Conservation (phyloP, 1,140 invertebrate species). For the Monomorium pharaonis region DNA sequence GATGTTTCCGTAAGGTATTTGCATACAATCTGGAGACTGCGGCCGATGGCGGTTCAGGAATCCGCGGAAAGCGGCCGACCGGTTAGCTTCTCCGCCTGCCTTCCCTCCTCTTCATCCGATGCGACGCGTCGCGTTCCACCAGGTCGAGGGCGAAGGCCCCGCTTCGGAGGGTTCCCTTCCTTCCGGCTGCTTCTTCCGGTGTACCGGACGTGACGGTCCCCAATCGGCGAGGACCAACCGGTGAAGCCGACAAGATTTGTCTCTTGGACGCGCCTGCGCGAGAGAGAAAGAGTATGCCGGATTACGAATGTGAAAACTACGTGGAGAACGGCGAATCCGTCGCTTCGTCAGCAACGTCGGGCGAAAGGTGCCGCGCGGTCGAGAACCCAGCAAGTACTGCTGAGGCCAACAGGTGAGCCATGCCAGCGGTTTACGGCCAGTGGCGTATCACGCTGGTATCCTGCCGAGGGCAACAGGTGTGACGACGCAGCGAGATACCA, state of each 20-base stretch:
- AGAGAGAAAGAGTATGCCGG: not conserved
- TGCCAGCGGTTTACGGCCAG: slow-evolving; percentile 77
- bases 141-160: slow-evolving; percentile 39
- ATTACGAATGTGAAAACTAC: slow-evolving; percentile 13
- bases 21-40: slow-evolving; percentile 63
- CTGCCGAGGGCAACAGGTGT: slow-evolving; percentile 72
- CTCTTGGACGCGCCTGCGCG: not conserved
- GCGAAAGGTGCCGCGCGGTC: slow-evolving; percentile 71
- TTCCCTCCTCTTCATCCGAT: not conserved
- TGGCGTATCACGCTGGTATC: slow-evolving; percentile 72
- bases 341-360: slow-evolving; percentile 48
- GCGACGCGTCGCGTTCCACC: slow-evolving; percentile 25
- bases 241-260: not conserved
- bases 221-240: not conserved
- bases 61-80: slow-evolving; percentile 57
- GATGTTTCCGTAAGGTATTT: slow-evolving; percentile 69
- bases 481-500: slow-evolving; percentile 45
- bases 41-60: slow-evolving; percentile 51
- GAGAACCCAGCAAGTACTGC: slow-evolving; percentile 76
- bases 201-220: not conserved
- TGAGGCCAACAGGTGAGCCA: slow-evolving; percentile 79
- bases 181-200: not conserved
- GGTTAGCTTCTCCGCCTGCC: slow-evolving; percentile 26
- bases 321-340: slow-evolving; percentile 26
- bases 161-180: not conserved